phyloP scores from a whole-genome alignment of 1,140 invertebrate genomes.

The Heterodera schachtii region DNA sequence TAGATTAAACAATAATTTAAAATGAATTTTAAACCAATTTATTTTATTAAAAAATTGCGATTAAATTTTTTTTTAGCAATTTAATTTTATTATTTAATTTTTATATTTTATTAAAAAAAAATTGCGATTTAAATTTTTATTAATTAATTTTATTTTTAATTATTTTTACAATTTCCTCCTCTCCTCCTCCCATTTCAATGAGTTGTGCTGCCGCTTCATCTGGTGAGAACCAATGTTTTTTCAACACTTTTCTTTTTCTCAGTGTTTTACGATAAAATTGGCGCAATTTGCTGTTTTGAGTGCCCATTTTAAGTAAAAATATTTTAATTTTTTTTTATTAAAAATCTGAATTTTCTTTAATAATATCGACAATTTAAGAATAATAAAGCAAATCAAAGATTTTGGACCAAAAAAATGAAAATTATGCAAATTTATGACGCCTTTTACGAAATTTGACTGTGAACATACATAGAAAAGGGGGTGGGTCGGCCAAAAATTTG shows the following conservation, averaged over 20 bases:
- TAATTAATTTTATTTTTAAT: not conserved
- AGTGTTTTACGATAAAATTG: not conserved
- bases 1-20: too few relatives aligned
- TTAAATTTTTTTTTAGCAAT: too few relatives aligned
- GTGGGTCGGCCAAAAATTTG: too few relatives aligned
- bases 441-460: too few relatives aligned
- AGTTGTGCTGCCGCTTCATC: not conserved
- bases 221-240: not conserved
- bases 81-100: too few relatives aligned
- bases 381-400: not conserved
- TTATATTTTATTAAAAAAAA: too few relatives aligned
- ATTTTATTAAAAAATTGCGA: too few relatives aligned
- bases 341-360: not conserved
- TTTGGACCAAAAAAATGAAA: not conserved
- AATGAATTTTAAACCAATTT: too few relatives aligned
- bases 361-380: too few relatives aligned
- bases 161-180: not conserved
- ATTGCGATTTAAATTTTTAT: too few relatives aligned
- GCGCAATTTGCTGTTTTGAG: constrained; percentile 7
- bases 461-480: too few relatives aligned
- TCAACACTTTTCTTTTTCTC: not conserved
- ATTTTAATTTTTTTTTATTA: not conserved
- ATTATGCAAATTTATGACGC: too few relatives aligned
- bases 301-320: not conserved
- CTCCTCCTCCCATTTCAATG: not conserved